These are phyloP conservation scores for Fragum fragum DNA, from an alignment of 2,888 invertebrate species.

Conservation along the genomic window DNA sequence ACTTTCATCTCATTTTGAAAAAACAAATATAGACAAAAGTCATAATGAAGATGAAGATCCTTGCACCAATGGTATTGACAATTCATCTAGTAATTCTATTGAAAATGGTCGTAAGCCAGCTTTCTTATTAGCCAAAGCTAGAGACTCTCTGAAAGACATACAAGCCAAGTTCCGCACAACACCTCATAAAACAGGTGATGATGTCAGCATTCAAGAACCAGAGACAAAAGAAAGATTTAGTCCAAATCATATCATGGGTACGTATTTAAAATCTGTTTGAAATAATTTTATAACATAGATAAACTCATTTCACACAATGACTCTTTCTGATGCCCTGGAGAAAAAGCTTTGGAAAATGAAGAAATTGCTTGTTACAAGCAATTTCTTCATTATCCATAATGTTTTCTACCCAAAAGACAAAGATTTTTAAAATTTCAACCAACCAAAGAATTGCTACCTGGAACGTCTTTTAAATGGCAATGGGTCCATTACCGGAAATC, in stretches of 20 bases:
- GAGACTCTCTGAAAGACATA: slow-evolving; percentile 70
- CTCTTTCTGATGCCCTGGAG: too few relatives aligned
- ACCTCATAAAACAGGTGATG: not conserved
- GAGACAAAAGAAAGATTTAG: not conserved
- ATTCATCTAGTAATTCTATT: not conserved
- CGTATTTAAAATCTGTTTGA: not conserved
- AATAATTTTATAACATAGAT: not conserved
- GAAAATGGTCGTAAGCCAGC: not conserved
- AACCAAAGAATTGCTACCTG: too few relatives aligned
- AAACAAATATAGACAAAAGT: not conserved
- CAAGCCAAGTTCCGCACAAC: slow-evolving; percentile 62
- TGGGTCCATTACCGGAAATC: too few relatives aligned
- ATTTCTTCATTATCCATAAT: too few relatives aligned
- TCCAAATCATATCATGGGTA: not conserved
- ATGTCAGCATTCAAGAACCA: not conserved
- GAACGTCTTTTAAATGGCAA: too few relatives aligned
- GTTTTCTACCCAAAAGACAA: too few relatives aligned
- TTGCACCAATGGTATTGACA: not conserved
- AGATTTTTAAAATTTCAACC: too few relatives aligned
- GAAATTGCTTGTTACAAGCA: too few relatives aligned
- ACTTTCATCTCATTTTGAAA: not conserved
- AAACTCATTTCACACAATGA: too few relatives aligned
- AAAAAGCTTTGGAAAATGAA: too few relatives aligned
- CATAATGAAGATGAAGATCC: not conserved
- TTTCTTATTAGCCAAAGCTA: slow-evolving; percentile 46